Percentiles rank a stretch among this genome's conserved stretches.
phyloP scores from a whole-genome alignment of 2,113 vertebrate genomes.

The Eretmochelys imbricata region DNA sequence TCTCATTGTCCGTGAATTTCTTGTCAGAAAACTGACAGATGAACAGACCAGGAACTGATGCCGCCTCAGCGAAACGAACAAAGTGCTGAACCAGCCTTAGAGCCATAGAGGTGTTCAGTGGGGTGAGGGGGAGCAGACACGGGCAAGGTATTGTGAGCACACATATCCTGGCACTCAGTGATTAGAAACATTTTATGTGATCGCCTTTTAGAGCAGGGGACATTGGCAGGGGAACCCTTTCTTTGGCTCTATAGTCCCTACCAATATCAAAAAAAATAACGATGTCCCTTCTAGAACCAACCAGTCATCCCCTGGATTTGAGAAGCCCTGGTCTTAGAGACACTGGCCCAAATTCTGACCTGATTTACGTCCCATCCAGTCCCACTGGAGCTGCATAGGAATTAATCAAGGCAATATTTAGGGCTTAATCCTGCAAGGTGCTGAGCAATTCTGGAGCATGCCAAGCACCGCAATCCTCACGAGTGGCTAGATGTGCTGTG shows the following conservation, averaged over 20 bases:
- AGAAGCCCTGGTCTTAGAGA: background rate
- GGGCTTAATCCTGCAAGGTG: background rate
- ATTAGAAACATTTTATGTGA: background rate
- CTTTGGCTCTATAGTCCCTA: background rate
- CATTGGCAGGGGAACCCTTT: background rate
- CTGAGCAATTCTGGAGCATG: background rate
- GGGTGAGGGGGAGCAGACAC: background rate
- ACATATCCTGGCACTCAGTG: background rate
- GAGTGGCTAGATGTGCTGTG: accelerated
- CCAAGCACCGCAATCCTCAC: background rate
- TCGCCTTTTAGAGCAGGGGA: background rate
- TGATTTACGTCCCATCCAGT: background rate
- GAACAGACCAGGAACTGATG: constrained; percentile 31
- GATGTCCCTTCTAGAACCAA: background rate
- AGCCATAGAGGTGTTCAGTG: background rate
- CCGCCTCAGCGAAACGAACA: background rate
- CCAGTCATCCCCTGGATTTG: accelerated
- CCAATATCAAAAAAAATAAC: background rate
- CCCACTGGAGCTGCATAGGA: background rate
- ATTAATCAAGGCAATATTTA: accelerated
- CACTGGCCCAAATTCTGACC: background rate
- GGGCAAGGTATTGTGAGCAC: background rate
- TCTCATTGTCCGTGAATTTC: constrained; percentile 48
- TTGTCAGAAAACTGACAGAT: constrained; percentile 51
- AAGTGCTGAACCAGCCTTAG: background rate